A percentile compares a stretch with the other conserved stretches of the same genome.
Conservation (phyloP, 1,140 invertebrate genomes). For the Drosophila melanica region DNA sequence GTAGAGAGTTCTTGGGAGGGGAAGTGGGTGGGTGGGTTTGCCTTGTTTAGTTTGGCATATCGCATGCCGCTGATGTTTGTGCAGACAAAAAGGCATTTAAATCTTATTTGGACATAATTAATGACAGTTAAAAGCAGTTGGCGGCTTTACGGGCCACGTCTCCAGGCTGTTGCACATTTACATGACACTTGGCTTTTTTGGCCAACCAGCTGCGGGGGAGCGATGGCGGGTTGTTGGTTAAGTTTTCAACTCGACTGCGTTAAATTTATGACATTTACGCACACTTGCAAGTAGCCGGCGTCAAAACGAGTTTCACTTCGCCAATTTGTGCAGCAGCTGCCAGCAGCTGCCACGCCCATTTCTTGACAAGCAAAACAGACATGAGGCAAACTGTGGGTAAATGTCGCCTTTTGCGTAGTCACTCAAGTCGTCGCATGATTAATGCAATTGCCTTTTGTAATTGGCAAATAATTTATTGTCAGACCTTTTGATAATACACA, state of each 20-base stretch:
- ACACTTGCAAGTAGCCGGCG: conserved; percentile 55
- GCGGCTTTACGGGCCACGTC: conserved; percentile 65
- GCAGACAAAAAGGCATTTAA: conserved; percentile 81
- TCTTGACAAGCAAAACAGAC: conserved; percentile 79
- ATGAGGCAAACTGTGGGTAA: conserved; percentile 3
- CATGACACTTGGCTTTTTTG: conserved; percentile 64
- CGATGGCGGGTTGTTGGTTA: not conserved
- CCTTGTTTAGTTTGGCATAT: conserved; percentile 29
- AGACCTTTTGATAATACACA: conserved; percentile 65
- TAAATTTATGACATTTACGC: conserved; percentile 81
- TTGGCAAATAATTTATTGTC: conserved; percentile 80
- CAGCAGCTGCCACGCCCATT: conserved; percentile 69
- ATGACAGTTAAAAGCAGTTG: conserved; percentile 82
- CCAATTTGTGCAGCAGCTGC: conserved; percentile 50
- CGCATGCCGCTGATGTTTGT: conserved; percentile 61
- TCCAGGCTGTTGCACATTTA: conserved; percentile 79
- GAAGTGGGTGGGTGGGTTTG: conserved; percentile 1
- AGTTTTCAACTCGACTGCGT: conserved; percentile 70
- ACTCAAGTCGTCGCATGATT: conserved; percentile 75
- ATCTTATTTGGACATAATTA: conserved; percentile 83
- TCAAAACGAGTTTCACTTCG: conserved; percentile 64
- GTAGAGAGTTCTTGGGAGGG: not conserved
- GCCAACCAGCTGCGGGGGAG: not conserved
- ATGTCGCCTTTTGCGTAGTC: conserved; percentile 60
- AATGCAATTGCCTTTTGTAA: conserved; percentile 81